phyloP scores from a whole-genome alignment of 2,797 vertebrate species.

The Manis javanica region DNA sequence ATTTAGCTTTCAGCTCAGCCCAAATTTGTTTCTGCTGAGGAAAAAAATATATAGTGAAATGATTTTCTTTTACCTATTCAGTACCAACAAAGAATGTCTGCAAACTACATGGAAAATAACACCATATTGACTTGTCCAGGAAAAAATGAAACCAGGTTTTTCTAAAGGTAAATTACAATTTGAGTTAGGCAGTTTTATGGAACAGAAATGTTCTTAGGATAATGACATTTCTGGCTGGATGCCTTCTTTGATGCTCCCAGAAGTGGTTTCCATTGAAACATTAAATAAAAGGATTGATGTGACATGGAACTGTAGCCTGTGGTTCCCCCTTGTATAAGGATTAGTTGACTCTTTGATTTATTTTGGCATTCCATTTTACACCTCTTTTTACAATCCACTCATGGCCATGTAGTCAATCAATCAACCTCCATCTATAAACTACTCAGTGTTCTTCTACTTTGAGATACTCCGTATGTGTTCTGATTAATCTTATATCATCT shows the following conservation, averaged over 20 bases:
- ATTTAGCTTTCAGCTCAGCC: not conserved
- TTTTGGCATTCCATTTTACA: constrained; percentile 78
- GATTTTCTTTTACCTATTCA: constrained; percentile 21
- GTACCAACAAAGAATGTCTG: not conserved
- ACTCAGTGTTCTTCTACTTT: constrained; percentile 27
- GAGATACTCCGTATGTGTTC: constrained; percentile 53
- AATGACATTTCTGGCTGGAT: constrained; percentile 79
- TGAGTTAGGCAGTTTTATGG: constrained; percentile 48
- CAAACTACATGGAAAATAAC: not conserved
- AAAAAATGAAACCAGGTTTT: constrained; percentile 51
- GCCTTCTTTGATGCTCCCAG: constrained; percentile 60
- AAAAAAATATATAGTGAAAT: not conserved
- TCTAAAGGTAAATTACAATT: constrained; percentile 60
- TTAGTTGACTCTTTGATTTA: constrained; percentile 74
- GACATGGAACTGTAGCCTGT: constrained; percentile 53
- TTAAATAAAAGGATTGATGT: constrained; percentile 77
- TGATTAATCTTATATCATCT: constrained; percentile 1
- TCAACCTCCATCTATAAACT: constrained; percentile 30
- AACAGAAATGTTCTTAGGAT: constrained; percentile 71
- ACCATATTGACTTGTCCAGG: not conserved
- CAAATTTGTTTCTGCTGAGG: not conserved
- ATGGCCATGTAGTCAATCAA: constrained; percentile 57
- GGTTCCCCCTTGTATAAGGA: constrained; percentile 50
- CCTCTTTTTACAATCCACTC: constrained; percentile 63
- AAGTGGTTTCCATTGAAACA: constrained; percentile 67